Base-by-base conservation (phyloP, 2,113 vertebrate species). In the Bos javanicus region DNA sequence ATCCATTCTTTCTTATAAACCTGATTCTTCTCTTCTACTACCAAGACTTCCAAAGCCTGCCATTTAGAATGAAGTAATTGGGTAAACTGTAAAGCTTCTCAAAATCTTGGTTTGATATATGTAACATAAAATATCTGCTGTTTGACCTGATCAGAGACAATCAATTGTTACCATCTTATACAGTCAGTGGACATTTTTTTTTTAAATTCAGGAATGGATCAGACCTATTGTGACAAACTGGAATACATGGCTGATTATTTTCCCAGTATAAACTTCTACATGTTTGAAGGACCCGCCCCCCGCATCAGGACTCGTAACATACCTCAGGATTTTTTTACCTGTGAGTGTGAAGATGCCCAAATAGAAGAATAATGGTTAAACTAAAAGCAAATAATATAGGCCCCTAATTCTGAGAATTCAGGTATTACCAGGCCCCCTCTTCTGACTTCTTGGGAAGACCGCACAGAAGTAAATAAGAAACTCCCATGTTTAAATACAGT, bases 201-300 rank as follows among this genome's bases (percentile, higher is more conserved):
- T 74, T 97, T 25, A 0, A 50, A 62, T 98, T 98, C 56, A 99
- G 99, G 99, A 81, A 99, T 99, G 99, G 99, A 99, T 33, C 98
- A 98, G 92, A 99, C 99, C 8, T 99, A 98, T 6, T 99, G 99
- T 98, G 90, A 97, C 2, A 98, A 98, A 64, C 92, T 99, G 39
- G 98, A 98, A 6, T 99, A 97, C 26, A 99, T 99, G 98, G 99
- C 99, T 0, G 33, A 98, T 71, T 99, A 99, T 98, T 99, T 99
- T 83, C 0, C 98, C 5, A 3, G 97, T 25, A 98, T 98, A 2
- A 59, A 98, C 98, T 99, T 99, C 98, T 98, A 95, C 26, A 95
- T 99, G 52, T 99, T 99, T 94, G 98, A 98, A 98, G 99, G 99
- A 6, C 99, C 99, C 4, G 99, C 99, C 15, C 99, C 99, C 88